Evolutionary conservation across 2,113 vertebrate species (phyloP).

Genomic region (Odocoileus hemionus): DNA sequence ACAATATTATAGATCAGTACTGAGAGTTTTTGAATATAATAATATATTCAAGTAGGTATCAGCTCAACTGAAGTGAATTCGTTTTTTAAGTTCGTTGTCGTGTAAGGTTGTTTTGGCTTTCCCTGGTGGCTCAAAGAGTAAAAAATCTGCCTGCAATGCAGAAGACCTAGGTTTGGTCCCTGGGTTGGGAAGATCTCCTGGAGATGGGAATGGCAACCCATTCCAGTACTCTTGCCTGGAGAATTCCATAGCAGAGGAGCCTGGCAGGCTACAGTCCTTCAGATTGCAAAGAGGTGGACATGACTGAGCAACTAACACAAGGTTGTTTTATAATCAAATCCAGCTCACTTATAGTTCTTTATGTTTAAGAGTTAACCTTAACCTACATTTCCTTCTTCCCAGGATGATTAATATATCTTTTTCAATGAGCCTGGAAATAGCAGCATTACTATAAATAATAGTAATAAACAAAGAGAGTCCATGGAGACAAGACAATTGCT

Average conservation of each 20-base stretch:
- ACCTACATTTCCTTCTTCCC: background rate
- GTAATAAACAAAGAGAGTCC: background rate
- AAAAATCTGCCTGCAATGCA: background rate
- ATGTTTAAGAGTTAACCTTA: slow-evolving; percentile 4
- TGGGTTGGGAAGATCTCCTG: background rate
- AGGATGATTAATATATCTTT: background rate
- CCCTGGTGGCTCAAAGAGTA: background rate
- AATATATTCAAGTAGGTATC: slow-evolving; percentile 27
- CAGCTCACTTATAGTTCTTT: slow-evolving; percentile 2
- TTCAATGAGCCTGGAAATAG: background rate
- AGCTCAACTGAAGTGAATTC: slow-evolving; percentile 33
- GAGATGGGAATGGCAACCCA: background rate
- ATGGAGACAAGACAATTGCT: background rate
- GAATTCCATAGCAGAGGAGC: background rate
- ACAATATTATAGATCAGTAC: slow-evolving; percentile 49
- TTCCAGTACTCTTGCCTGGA: background rate
- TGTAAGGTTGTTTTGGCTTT: background rate
- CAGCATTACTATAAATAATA: background rate
- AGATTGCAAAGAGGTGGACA: background rate
- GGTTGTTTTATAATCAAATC: slow-evolving; percentile 26
- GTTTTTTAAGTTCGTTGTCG: slow-evolving; percentile 50
- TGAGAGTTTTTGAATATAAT: slow-evolving; percentile 33
- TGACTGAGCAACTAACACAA: background rate
- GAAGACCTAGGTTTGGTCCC: background rate
- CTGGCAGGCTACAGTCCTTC: background rate